These are phyloP conservation scores for Sphenodon punctatus DNA, from an alignment of 2,797 vertebrate genomes.

Conservation along the genomic window DNA sequence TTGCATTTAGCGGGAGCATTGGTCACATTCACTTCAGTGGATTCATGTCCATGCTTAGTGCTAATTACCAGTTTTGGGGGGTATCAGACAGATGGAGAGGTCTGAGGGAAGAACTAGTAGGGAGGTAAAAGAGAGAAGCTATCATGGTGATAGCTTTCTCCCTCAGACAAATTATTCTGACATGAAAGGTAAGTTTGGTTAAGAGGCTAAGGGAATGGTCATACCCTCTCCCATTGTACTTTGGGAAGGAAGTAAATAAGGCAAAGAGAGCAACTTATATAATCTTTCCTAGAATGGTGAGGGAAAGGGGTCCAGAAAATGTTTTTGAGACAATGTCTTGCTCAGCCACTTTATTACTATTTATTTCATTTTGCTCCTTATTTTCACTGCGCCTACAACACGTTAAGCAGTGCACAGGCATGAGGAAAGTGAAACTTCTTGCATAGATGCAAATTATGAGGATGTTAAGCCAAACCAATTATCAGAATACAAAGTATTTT, in stretches of 20 bases:
- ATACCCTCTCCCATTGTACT: background rate
- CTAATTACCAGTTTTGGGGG: background rate
- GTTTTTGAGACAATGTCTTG: background rate
- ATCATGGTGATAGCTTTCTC: background rate
- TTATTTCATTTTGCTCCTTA: too few relatives aligned
- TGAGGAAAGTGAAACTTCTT: background rate
- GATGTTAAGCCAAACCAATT: background rate
- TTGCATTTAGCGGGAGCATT: too few relatives aligned
- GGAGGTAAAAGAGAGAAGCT: background rate
- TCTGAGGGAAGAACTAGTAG: background rate
- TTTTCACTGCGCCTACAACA: background rate
- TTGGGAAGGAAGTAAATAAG: background rate
- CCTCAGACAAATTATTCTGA: background rate
- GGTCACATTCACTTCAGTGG: too few relatives aligned
- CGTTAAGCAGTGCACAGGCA: background rate
- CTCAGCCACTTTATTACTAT: background rate
- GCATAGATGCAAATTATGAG: background rate
- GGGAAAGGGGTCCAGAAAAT: rapidly evolving
- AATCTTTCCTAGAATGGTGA: background rate
- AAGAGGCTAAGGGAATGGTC: background rate
- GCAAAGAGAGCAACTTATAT: background rate
- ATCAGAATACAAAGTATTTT: background rate
- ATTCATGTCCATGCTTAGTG: too few relatives aligned
- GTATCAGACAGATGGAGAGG: background rate
- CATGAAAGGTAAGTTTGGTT: too few relatives aligned